Conservation (phyloP, 2,113 vertebrate genomes). For the Mastomys coucha region DNA sequence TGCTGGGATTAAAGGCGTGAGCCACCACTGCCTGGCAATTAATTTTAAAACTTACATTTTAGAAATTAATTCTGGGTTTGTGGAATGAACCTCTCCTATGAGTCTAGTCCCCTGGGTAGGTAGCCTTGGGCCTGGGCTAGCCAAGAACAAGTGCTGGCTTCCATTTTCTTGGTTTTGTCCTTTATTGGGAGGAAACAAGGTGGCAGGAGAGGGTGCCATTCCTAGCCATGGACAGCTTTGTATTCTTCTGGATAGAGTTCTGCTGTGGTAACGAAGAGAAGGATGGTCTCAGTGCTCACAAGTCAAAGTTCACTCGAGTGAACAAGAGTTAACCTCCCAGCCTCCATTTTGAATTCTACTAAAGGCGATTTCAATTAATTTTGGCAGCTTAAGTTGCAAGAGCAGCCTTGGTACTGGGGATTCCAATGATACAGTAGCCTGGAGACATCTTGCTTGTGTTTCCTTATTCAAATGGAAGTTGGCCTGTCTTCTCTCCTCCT, state of each 20-base stretch:
- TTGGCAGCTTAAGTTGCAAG: slow-evolving; percentile 83
- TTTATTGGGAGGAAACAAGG: slow-evolving; percentile 17
- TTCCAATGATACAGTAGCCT: slow-evolving; percentile 81
- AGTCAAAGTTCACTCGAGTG: slow-evolving; percentile 78
- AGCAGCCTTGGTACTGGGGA: slow-evolving; percentile 76
- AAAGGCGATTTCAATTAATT: slow-evolving; percentile 83
- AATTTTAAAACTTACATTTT: slow-evolving; percentile 58
- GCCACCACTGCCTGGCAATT: too few relatives aligned
- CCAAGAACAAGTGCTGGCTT: slow-evolving; percentile 46
- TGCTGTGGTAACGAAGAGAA: slow-evolving; percentile 68
- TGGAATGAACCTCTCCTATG: slow-evolving; percentile 19
- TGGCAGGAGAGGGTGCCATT: background rate
- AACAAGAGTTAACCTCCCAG: slow-evolving; percentile 79
- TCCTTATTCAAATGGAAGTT: slow-evolving; percentile 74
- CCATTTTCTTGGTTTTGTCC: slow-evolving; percentile 57
- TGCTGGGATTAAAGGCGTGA: too few relatives aligned
- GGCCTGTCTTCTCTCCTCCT: slow-evolving; percentile 22
- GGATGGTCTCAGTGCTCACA: slow-evolving; percentile 31
- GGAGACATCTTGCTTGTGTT: slow-evolving; percentile 65
- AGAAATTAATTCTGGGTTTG: slow-evolving; percentile 60
- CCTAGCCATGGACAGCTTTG: slow-evolving; percentile 66
- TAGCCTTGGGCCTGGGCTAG: slow-evolving; percentile 42
- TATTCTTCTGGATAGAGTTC: slow-evolving; percentile 67
- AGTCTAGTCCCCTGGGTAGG: slow-evolving; percentile 38
- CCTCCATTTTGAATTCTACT: slow-evolving; percentile 82